Evolutionary conservation across 2,113 vertebrate species (phyloP), one percentile per base, ranked within the genome.

Genomic region (Pleuronectes platessa): DNA sequence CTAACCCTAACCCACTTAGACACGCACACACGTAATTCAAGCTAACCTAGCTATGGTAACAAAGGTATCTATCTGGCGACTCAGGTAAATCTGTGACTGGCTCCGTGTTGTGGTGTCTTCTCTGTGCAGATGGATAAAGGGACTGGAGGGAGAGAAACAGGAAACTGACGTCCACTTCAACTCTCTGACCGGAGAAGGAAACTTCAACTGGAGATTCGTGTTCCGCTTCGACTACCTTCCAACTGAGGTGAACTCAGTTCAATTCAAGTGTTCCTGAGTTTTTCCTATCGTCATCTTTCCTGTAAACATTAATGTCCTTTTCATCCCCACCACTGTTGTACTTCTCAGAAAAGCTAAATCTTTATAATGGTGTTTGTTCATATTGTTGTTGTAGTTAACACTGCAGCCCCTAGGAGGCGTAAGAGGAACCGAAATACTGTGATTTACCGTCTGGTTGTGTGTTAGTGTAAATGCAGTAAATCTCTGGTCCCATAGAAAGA

Each of bases 121-220:
- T 79, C 13, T 64, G 17, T 89, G 54, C 90, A 99, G 98, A 70
- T 98, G 97, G 97, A 94, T 98, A 67, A 97, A 98, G 83, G 97
- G 97, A 17, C 87, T 97, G 61, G 96, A 98, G 24, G 88, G 91
- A 0, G 93, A 97, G 20, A 97, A 96, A 73, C 98, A 99, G 90
- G 97, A 99, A 90, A 98, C 97, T 0, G 98, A 98, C 0, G 97
- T 99, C 76, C 97, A 98, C 92, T 98, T 98, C 61, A 98, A 95
- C 90, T 99, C 97, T 31, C 89, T 98, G 85, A 99, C 96, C 0
- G 97, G 97, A 27, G 97, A 98, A 89, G 97, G 97, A 53, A 98
- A 98, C 92, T 98, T 99, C 93, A 99, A 97, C 89, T 98, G 97
- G 97, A 94, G 97, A 73, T 98, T 98, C 42, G 89, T 98, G 68